Conservation (phyloP, 2,113 vertebrate genomes). For the Chlamydotis undulata region DNA sequence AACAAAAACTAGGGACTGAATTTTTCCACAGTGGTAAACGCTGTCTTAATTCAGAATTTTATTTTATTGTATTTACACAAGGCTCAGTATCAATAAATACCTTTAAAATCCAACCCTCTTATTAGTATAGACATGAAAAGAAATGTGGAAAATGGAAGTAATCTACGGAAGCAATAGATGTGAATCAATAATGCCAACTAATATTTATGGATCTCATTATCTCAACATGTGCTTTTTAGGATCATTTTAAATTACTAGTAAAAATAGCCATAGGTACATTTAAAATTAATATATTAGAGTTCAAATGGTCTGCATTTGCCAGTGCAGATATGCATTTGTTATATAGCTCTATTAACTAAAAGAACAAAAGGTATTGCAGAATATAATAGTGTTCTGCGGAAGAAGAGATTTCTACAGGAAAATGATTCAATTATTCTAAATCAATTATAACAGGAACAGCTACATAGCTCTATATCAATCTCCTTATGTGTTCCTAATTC, state of each 20-base stretch:
- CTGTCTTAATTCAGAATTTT: constrained; percentile 2
- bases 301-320: constrained; percentile 57
- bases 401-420: constrained; percentile 49
- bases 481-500: constrained; percentile 18
- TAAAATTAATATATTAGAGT: constrained; percentile 72
- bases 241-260: constrained; percentile 66
- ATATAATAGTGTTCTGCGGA: neutral
- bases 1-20: neutral
- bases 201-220: constrained; percentile 71
- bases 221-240: constrained; percentile 60
- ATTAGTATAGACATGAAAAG: constrained; percentile 19
- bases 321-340: constrained; percentile 45
- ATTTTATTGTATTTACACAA: neutral
- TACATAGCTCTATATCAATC: constrained; percentile 34
- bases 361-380: constrained; percentile 59
- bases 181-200: constrained; percentile 62
- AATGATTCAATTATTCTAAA: constrained; percentile 67
- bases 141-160: constrained; percentile 51
- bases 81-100: constrained; percentile 20
- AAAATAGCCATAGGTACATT: constrained; percentile 63
- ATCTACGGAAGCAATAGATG: constrained; percentile 45
- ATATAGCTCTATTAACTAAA: constrained; percentile 61
- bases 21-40: neutral
- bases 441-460: constrained; percentile 50
- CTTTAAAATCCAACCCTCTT: neutral